These are phyloP conservation scores for Caenorhabditis sp. DNA, from an alignment of 2,888 invertebrate genomes.

Conservation along the genomic window DNA sequence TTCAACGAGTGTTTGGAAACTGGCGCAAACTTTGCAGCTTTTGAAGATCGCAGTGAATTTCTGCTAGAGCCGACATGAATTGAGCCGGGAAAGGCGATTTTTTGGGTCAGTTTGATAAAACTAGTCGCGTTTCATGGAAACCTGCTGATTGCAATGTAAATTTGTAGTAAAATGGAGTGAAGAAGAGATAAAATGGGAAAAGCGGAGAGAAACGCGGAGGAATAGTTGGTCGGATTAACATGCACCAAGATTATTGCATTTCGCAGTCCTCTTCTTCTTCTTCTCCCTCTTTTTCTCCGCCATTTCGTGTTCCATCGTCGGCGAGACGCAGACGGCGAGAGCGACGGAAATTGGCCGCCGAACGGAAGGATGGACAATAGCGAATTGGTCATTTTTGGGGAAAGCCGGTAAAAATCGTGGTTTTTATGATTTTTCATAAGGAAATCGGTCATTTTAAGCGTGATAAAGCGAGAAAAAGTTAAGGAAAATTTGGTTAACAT, in stretches of 20 bases:
- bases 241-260: conserved; percentile 54
- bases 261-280: conserved; percentile 4
- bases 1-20: too few species aligned
- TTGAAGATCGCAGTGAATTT: too few species aligned
- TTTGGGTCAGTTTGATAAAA: neutral
- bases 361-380: too few species aligned
- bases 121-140: neutral
- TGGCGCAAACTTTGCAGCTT: too few species aligned
- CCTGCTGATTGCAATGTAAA: neutral
- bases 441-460: too few species aligned
- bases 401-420: too few species aligned
- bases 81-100: neutral
- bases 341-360: neutral
- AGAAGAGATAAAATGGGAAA: neutral
- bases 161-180: neutral
- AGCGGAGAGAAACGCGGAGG: neutral
- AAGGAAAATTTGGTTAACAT: neutral
- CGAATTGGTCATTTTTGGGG: too few species aligned
- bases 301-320: neutral
- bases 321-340: neutral
- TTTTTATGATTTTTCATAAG: too few species aligned
- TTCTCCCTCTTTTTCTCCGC: conserved; percentile 3
- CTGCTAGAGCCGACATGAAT: too few species aligned
- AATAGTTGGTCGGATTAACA: conserved; percentile 32
- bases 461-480: too few species aligned